Evolutionary conservation across 2,888 invertebrate species (phyloP).

Genomic region (Pterobdella sp.): DNA sequence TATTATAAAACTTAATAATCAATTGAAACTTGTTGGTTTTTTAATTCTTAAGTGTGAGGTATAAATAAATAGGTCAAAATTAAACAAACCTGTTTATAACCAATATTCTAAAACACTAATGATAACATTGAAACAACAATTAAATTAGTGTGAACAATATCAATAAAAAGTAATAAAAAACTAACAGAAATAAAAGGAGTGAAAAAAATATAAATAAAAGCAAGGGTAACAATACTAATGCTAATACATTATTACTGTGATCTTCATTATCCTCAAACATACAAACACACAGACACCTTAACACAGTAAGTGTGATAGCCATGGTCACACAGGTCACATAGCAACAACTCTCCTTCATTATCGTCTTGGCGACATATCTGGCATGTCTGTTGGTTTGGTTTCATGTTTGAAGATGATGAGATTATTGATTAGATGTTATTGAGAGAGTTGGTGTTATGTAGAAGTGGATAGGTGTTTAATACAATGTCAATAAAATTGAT

Average conservation of each 20-base stretch:
- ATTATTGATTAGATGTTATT: no score
- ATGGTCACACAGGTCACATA: conserved; percentile 95
- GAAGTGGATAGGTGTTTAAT: no score
- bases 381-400: conserved; percentile 68
- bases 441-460: no score
- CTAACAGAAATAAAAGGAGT: conserved; percentile 1
- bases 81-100: no score
- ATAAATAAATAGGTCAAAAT: background rate
- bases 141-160: background rate
- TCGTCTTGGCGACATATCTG: conserved; percentile 94
- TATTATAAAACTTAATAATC: no score
- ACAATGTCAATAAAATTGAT: no score
- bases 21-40: no score
- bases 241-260: background rate
- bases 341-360: conserved; percentile 83
- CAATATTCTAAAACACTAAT: no score
- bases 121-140: background rate
- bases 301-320: conserved; percentile 98
- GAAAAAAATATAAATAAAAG: background rate
- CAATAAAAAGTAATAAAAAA: background rate
- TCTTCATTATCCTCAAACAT: background rate
- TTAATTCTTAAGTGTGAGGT: background rate
- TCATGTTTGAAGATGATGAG: no score
- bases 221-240: conserved; percentile 8
- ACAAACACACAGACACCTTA: conserved; percentile 56